A percentile compares a stretch with the other conserved stretches of the same genome.
These are phyloP conservation scores for Mystacornis crossleyi DNA, from an alignment of 2,113 vertebrate genomes.

Conservation along the genomic window DNA sequence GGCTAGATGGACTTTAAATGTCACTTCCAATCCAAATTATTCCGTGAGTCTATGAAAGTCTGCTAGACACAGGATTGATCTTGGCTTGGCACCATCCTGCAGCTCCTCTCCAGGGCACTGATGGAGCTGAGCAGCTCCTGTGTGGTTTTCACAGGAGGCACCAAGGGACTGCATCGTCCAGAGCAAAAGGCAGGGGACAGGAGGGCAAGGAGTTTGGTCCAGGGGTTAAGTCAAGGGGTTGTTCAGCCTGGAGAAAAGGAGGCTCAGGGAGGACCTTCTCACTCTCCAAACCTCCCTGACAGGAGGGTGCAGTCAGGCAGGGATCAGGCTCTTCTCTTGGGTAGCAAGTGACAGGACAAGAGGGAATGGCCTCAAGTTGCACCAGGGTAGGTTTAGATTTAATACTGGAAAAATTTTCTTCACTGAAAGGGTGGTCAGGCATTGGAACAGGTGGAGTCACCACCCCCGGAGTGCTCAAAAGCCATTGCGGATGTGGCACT, in stretches of 20 bases:
- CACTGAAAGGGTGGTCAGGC: not conserved
- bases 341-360: not conserved
- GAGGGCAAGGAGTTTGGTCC: not conserved
- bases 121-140: not conserved
- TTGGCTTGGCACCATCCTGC: not conserved
- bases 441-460: not conserved
- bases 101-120: not conserved
- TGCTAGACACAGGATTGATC: fast-evolving
- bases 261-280: not conserved
- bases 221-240: not conserved
- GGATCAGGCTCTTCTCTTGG: fast-evolving
- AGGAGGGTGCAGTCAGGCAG: not conserved
- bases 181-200: not conserved
- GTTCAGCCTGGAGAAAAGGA: not conserved
- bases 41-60: not conserved
- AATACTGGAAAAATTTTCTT: not conserved
- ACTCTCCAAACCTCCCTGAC: not conserved
- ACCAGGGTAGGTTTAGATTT: not conserved
- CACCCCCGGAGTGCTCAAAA: not conserved
- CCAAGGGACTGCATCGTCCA: fast-evolving
- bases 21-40: not conserved
- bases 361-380: not conserved
- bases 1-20: not conserved
- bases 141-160: not conserved
- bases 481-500: not conserved